These are phyloP conservation scores for Menura novaehollandiae DNA, from an alignment of 2,113 vertebrate genomes.

Conservation along the genomic window DNA sequence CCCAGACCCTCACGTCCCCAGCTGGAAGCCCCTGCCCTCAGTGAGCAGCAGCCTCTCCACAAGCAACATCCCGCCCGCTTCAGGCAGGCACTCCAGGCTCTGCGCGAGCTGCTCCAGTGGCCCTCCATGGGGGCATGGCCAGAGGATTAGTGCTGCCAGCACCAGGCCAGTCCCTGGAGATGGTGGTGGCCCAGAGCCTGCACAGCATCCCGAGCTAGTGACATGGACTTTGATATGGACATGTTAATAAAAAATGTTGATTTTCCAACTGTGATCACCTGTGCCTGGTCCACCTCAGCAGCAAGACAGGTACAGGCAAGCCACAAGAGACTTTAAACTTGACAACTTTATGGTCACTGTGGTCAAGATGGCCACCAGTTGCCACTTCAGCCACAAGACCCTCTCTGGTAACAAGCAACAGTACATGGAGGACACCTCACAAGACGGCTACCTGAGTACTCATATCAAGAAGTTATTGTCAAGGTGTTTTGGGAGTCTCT, in stretches of 20 bases:
- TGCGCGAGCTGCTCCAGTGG: neutral
- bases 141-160: neutral
- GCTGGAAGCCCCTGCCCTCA: neutral
- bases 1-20: neutral
- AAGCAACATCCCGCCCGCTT: neutral
- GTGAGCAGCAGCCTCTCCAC: neutral
- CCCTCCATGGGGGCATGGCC: neutral
- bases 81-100: neutral
- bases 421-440: no score
- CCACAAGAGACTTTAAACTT: neutral
- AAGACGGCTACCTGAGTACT: neutral
- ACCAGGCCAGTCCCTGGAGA: neutral
- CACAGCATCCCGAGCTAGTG: fast-evolving
- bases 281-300: neutral
- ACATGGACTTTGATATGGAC: neutral
- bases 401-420: neutral
- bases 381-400: neutral
- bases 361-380: neutral
- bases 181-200: neutral
- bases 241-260: neutral
- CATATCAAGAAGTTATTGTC: neutral
- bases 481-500: neutral
- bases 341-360: neutral
- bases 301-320: neutral
- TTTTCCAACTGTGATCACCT: neutral